Evolutionary conservation across 2,888 invertebrate genomes (phyloP), one percentile per base, ranked within the genome.

Genomic region (Clusia tigrina): DNA sequence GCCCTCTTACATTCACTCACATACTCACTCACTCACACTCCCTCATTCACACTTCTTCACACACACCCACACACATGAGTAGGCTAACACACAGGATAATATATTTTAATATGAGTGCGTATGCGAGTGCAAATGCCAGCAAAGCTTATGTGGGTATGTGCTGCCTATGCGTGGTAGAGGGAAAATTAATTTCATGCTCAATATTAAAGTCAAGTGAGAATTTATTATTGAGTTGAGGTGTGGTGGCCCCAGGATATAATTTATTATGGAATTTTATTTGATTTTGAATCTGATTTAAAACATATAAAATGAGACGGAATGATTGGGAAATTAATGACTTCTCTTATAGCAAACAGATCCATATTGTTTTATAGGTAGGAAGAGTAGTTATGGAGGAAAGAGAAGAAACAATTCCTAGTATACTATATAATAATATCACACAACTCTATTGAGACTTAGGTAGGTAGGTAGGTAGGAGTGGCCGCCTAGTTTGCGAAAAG

Each of bases 201-300:
- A 15, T n/a, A 42, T n/a, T n/a, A 42, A 42, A n/a, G 10, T 17
- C 10, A 42, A 42, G 12, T 15, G 6, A 65, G 64, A 74, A 74
- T 74, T 74, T 74, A 74, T 74, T 72, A 69, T 72, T 69, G 58
- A 60, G 72, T 74, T 73, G n/a, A n/a, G n/a, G n/a, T 74, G 72
- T 75, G 75, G 69, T 72, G 66, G 71, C 75, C 69, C 60, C 62
- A 69, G 74, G 71, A 70, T 71, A 71, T 2, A 51, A 51, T 55
- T 55, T n/a, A n/a, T 55, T 32, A 37, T 37, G 10, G 20, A 26
- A 12, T 55, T 37, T 20, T 26, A 2, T 37, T 24, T 54, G 20
- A 6, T 54, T 42, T 55, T 26, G 15, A 22, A 38, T 15, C 15
- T 56, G 38, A 42, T 56, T 20, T 23, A 15, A 6, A 18, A 51